Evolutionary conservation across 2,888 invertebrate genomes (phyloP).

Genomic region (Eurois occulta): DNA sequence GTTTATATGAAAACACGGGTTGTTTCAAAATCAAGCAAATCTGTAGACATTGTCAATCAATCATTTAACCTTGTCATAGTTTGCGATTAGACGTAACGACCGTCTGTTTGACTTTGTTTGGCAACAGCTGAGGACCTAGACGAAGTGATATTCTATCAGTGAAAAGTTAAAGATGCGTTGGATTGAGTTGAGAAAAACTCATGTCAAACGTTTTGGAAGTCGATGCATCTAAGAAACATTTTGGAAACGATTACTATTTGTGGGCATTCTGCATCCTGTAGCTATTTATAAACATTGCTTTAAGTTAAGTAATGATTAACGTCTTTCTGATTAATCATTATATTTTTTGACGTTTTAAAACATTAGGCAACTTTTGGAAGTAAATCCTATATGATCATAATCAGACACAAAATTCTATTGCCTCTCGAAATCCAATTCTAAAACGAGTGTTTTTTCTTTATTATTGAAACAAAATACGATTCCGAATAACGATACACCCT

Average conservation of each 20-base stretch:
- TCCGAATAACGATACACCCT: background rate
- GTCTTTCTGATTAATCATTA: background rate
- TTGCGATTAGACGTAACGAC: background rate
- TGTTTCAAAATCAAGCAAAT: slow-evolving; percentile 13
- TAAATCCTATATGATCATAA: background rate
- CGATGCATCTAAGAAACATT: background rate
- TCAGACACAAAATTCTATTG: too few species aligned
- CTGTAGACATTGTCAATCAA: slow-evolving; percentile 12
- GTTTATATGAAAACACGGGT: background rate
- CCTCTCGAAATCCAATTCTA: background rate
- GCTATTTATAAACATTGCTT: background rate
- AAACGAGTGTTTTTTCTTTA: background rate
- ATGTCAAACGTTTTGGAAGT: background rate
- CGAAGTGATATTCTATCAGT: background rate
- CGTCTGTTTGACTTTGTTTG: background rate
- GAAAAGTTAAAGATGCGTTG: background rate
- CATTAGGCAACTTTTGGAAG: background rate
- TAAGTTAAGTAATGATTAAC: background rate
- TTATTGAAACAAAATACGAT: background rate
- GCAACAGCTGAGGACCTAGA: background rate
- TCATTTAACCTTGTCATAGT: slow-evolving; percentile 16
- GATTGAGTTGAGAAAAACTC: background rate
- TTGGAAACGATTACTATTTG: background rate
- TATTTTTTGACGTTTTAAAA: background rate
- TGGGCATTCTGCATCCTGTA: too few species aligned